These are phyloP conservation scores for Drosophila fungiperda DNA, from an alignment of 2,888 invertebrate species.

Conservation along the genomic window DNA sequence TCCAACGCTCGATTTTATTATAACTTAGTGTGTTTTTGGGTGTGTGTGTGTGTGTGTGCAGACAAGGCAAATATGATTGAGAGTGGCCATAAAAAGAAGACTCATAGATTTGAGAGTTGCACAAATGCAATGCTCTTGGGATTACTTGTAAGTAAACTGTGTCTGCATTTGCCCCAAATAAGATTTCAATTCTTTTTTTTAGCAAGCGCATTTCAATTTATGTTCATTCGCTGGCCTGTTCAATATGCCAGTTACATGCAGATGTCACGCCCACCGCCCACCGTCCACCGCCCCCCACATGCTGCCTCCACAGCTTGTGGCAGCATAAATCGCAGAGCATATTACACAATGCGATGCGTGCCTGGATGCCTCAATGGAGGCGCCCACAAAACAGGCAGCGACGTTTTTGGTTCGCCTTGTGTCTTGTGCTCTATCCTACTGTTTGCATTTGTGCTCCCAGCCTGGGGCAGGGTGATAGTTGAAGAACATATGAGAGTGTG, in stretches of 20 bases:
- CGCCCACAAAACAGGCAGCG: conserved; percentile 36
- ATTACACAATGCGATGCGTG: conserved; percentile 78
- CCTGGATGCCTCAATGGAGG: conserved; percentile 55
- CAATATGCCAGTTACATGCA: conserved; percentile 73
- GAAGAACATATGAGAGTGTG: not conserved
- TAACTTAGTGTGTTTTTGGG: not conserved
- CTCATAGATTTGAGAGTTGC: conserved; percentile 8
- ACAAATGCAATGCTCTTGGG: conserved; percentile 12
- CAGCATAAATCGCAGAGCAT: conserved; percentile 81
- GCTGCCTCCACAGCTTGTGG: conserved; percentile 37
- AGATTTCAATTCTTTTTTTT: conserved; percentile 61
- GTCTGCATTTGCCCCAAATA: conserved; percentile 65
- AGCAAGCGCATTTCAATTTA: conserved; percentile 71
- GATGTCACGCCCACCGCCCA: conserved; percentile 53
- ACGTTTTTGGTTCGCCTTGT: conserved; percentile 38
- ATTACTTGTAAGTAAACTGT: conserved; percentile 42
- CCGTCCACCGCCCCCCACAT: conserved; percentile 17
- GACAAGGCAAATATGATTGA: conserved; percentile 17
- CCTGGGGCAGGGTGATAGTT: not conserved
- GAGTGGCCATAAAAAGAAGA: not conserved
- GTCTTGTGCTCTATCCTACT: conserved; percentile 33
- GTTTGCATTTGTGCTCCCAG: conserved; percentile 47
- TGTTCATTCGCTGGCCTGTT: conserved; percentile 65
- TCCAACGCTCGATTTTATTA: not conserved
- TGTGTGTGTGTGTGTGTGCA: not conserved